Evolutionary conservation across 1,140 invertebrate species (phyloP).

Genomic region (Conopomorpha cramerella): DNA sequence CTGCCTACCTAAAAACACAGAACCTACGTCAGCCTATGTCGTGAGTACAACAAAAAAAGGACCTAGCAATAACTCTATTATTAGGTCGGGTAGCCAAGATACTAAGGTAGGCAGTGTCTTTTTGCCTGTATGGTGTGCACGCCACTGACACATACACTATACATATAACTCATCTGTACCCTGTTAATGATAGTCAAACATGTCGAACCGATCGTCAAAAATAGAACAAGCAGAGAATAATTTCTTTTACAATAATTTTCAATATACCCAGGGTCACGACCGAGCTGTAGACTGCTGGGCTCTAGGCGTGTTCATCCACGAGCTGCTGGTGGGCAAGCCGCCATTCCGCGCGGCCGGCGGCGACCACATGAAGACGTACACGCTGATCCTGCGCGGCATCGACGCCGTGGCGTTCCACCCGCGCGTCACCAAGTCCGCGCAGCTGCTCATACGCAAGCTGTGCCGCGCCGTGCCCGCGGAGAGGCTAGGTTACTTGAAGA

Average conservation of each 20-base stretch:
- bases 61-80: too few relatives aligned
- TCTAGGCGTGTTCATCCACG: slow-evolving; percentile 89
- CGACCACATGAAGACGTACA: slow-evolving; percentile 96
- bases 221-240: too few relatives aligned
- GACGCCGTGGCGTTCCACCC: slow-evolving; percentile 86
- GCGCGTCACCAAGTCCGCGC: slow-evolving; percentile 77
- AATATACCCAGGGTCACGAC: slow-evolving; percentile 75
- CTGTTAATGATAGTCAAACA: too few relatives aligned
- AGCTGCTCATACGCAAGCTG: slow-evolving; percentile 84
- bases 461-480: slow-evolving; percentile 89
- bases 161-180: too few relatives aligned
- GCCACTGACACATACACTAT: too few relatives aligned
- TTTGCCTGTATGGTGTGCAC: too few relatives aligned
- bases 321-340: slow-evolving; percentile 90
- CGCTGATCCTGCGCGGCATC: slow-evolving; percentile 91
- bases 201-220: too few relatives aligned
- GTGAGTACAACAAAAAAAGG: too few relatives aligned
- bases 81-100: too few relatives aligned
- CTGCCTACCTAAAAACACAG: too few relatives aligned
- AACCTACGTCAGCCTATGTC: too few relatives aligned
- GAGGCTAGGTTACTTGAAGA: slow-evolving; percentile 88
- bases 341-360: slow-evolving; percentile 88
- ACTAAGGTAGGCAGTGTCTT: too few relatives aligned
- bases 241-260: neutral
- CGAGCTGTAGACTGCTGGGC: slow-evolving; percentile 95